Evolutionary conservation across 2,113 vertebrate genomes (phyloP).

Genomic region (Marmota monax): DNA sequence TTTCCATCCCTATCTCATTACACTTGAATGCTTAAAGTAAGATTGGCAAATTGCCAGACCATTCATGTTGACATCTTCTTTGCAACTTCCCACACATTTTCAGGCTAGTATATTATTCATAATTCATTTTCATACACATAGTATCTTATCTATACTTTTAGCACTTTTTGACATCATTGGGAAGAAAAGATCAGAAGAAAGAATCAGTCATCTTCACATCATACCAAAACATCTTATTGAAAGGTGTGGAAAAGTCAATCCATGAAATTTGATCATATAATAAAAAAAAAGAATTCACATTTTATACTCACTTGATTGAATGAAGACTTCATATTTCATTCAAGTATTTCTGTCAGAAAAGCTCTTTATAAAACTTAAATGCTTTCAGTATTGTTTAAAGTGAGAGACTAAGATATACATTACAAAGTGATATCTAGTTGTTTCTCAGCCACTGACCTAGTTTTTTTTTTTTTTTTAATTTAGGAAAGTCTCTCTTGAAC

Average conservation of each 20-base stretch:
- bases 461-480: neutral
- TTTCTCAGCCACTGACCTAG: neutral
- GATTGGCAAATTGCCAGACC: neutral
- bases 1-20: too few relatives aligned
- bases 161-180: neutral
- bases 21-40: neutral
- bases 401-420: neutral
- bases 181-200: neutral
- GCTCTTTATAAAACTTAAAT: neutral
- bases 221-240: neutral
- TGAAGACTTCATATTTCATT: neutral
- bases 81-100: neutral
- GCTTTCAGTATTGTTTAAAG: neutral
- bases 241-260: neutral
- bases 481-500: neutral
- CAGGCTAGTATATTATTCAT: neutral
- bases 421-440: too few relatives aligned
- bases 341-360: neutral
- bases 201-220: neutral
- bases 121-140: neutral
- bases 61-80: neutral
- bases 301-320: neutral
- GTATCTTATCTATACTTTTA: neutral
- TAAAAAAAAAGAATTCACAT: neutral
- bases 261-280: neutral